Evolutionary conservation across 2,888 invertebrate species (phyloP), one percentile per base, ranked within the genome.

Genomic region (Trisateles emortualis): DNA sequence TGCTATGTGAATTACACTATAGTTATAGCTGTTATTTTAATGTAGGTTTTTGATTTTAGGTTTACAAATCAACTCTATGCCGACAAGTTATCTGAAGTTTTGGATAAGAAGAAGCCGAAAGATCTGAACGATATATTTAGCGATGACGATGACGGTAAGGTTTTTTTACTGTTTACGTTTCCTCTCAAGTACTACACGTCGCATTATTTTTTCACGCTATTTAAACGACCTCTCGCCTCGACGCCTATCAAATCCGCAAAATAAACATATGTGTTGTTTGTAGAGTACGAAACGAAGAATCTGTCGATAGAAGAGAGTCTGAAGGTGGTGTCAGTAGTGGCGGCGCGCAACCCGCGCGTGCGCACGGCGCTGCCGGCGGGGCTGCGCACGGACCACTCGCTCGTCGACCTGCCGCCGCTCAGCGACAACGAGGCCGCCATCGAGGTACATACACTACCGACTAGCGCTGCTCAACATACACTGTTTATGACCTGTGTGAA

Each of bases 281-380:
- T 52, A 76, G 79, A 79, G 42, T 78, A 83, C 11, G 79, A 80
- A 0, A 55, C 57, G 0, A 59, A 81, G 78, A 94, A 94, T 40
- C 75, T 96, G 30, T 93, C 94, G 1, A 95, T 96, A 78, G 96
- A 98, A 71, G 94, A 95, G 46, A 92, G 97, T 44, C 94, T 98
- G 89, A 96, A 96, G 85, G 94, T 97, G n/a, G 93, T 96, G 30
- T 94, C 97, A 0, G 94, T 98, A 53, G 86, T 98, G 46, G 94
- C 96, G 54, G 95, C 96, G 0, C 94, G 96, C 19, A 95, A 96
- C 69, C 93, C 95, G 0, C 95, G 95, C 76, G 94, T 94, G 41
- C 94, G 98, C 45, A 96, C 96, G 67, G 94, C 96, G 55, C 91
- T 97, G 59, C 95, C 95, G 1, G 77, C 90, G 16, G 94, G 95